Conservation (phyloP, 2,888 invertebrate species). For the Lutraria lutraria region DNA sequence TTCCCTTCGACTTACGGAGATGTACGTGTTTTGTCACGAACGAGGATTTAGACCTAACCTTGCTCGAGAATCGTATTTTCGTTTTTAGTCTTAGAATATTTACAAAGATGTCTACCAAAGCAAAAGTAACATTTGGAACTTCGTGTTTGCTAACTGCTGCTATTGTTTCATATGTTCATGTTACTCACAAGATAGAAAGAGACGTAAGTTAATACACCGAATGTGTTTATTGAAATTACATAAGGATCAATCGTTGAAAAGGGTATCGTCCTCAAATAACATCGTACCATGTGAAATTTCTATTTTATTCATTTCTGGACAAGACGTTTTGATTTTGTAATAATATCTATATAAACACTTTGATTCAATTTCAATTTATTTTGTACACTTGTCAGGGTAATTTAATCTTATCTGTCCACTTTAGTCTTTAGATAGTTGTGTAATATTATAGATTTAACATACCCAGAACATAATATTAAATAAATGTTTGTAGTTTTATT, state of each 20-base stretch:
- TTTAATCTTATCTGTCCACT: too few relatives aligned
- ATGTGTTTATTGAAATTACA: neutral
- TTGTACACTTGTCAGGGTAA: too few relatives aligned
- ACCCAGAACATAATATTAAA: too few relatives aligned
- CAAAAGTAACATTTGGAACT: constrained; percentile 71
- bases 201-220: constrained; percentile 63
- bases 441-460: too few relatives aligned
- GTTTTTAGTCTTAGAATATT: neutral
- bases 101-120: constrained; percentile 50
- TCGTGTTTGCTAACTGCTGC: constrained; percentile 69
- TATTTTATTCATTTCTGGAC: too few relatives aligned
- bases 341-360: too few relatives aligned
- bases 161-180: constrained; percentile 77
- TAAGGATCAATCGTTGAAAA: neutral
- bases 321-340: too few relatives aligned
- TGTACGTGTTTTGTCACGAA: constrained; percentile 8
- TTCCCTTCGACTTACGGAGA: neutral
- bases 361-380: too few relatives aligned
- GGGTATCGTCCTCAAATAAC: neutral
- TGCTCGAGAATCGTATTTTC: neutral
- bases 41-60: neutral
- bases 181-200: constrained; percentile 72
- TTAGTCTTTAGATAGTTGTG: too few relatives aligned
- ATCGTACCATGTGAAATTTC: neutral
- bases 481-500: too few relatives aligned